phyloP scores from a whole-genome alignment of 2,113 vertebrate genomes.

The Cololabis saira region DNA sequence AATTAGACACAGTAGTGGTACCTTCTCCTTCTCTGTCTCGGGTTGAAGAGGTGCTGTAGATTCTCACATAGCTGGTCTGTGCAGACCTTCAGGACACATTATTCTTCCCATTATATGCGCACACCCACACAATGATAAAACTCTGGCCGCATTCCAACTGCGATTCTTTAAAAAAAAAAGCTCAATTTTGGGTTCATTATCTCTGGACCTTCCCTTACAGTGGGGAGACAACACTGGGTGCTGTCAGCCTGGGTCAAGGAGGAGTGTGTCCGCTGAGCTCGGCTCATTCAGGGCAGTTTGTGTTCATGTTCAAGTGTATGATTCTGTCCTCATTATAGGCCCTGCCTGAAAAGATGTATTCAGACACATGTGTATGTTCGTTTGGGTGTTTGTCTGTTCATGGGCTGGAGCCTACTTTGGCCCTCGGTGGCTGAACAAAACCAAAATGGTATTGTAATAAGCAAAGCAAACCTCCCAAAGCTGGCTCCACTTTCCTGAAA shows the following conservation, averaged over 20 bases:
- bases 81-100: too few relatives aligned
- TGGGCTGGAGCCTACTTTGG: slow-evolving; percentile 27
- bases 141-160: slow-evolving; percentile 46
- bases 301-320: slow-evolving; percentile 31
- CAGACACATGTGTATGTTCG: not conserved
- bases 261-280: slow-evolving; percentile 1
- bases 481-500: slow-evolving; percentile 44
- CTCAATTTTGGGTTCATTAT: slow-evolving; percentile 52
- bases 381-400: slow-evolving; percentile 8
- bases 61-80: too few relatives aligned
- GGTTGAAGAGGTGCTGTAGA: too few relatives aligned
- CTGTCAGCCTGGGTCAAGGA: slow-evolving; percentile 42
- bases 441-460: slow-evolving; percentile 60
- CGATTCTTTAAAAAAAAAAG: slow-evolving; percentile 27
- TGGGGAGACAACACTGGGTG: slow-evolving; percentile 25
- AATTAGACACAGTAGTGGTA: too few relatives aligned
- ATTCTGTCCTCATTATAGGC: slow-evolving; percentile 28
- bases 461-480: slow-evolving; percentile 43
- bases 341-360: slow-evolving; percentile 4
- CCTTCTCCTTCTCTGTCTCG: too few relatives aligned
- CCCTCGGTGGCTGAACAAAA: slow-evolving; percentile 40
- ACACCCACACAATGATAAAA: slow-evolving; percentile 30
- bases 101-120: slow-evolving; percentile 32
- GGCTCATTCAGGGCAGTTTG: not conserved
- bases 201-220: slow-evolving; percentile 37